These are phyloP conservation scores for Cybosia mesomella DNA, from an alignment of 2,888 invertebrate genomes.

Conservation along the genomic window DNA sequence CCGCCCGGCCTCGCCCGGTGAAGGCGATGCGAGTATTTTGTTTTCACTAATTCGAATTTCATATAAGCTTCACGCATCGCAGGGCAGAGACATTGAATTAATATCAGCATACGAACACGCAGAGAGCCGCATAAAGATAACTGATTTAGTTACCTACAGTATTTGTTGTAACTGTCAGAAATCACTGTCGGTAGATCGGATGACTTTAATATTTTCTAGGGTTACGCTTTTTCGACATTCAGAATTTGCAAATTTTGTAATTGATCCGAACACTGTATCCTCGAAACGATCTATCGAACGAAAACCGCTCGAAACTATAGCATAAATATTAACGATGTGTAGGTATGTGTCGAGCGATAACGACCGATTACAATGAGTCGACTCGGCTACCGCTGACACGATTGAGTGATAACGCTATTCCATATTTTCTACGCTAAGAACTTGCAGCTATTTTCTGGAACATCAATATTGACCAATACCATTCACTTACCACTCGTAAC, in stretches of 20 bases:
- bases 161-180: no score
- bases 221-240: no score
- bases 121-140: background rate
- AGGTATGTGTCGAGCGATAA: slow-evolving; percentile 25
- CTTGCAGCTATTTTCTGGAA: slow-evolving; percentile 13
- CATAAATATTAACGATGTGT: background rate
- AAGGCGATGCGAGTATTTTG: slow-evolving; percentile 29
- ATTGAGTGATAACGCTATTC: slow-evolving; percentile 11
- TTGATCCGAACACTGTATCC: background rate
- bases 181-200: background rate
- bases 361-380: slow-evolving; percentile 30
- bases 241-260: background rate
- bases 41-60: slow-evolving; percentile 47
- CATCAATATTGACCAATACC: slow-evolving; percentile 2
- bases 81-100: background rate
- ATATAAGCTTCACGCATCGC: slow-evolving; percentile 7
- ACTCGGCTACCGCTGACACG: slow-evolving; percentile 21
- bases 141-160: background rate
- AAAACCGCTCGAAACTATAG: background rate
- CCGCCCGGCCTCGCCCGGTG: slow-evolving; percentile 1
- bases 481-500: background rate
- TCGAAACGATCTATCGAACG: background rate
- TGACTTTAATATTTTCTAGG: background rate
- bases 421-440: background rate
- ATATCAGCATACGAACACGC: background rate